Evolutionary conservation across 2,888 invertebrate species (phyloP).

Genomic region (Apamea sordens): DNA sequence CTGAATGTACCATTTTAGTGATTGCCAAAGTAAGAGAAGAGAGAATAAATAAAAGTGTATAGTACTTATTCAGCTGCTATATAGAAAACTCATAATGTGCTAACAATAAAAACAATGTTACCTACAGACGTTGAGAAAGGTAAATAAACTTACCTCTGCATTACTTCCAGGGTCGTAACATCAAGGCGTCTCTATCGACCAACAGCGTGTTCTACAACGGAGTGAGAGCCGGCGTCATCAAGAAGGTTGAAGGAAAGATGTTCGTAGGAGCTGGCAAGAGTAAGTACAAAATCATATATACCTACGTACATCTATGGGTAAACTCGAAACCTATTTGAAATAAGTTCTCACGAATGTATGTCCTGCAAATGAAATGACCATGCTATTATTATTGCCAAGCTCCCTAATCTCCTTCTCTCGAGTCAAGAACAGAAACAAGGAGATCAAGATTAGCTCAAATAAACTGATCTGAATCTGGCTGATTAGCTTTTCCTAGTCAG

Average conservation of each 20-base stretch:
- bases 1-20: no score
- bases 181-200: constrained; percentile 92
- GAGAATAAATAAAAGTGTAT: no score
- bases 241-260: constrained; percentile 92
- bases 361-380: neutral
- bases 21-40: neutral
- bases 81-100: neutral
- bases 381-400: neutral
- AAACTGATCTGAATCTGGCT: no score
- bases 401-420: neutral
- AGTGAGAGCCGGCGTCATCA: constrained; percentile 92
- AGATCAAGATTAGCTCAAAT: neutral
- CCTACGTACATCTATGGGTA: neutral
- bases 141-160: neutral
- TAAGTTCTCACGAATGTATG: neutral
- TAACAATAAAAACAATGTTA: neutral
- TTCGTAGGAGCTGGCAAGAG: constrained; percentile 91
- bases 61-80: neutral
- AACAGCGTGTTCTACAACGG: constrained; percentile 95
- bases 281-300: constrained; percentile 72
- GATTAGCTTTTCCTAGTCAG: neutral
- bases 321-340: neutral
- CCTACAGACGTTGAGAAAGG: neutral
- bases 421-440: neutral
- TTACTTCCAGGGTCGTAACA: constrained; percentile 87